Base-by-base conservation (phyloP, 2,888 invertebrate genomes). In the Liodrosophila aerea region DNA sequence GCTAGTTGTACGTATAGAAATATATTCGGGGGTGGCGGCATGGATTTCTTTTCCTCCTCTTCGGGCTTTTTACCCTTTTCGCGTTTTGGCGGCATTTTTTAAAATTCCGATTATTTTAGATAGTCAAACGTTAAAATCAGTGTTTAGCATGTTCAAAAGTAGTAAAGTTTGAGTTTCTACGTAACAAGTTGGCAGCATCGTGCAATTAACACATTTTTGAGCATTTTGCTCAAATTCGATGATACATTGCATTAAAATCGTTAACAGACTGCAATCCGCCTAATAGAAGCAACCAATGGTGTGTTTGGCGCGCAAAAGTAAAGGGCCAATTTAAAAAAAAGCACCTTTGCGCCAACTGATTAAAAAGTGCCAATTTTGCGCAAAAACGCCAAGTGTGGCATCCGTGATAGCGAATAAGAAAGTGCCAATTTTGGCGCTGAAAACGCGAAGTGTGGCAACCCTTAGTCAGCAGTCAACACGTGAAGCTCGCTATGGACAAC, bases 1-100 rank as follows among this genome's bases (percentile, higher is more conserved):
- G 74, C 70, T 29, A 86, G 67, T 22, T 86, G 85, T 1, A 87
- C 27, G 41, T 87, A 87, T 7, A 87, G 63, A 53, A 86, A 87
- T 11, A 87, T 64, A 22, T 85, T 87, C 0, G 83, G 83, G 12
- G 80, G 64, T 33, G 40, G 37, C 1, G 80, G 64, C 4, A 40
- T 54, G 1, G 0, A 3, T 1, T 0, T 1, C 0, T 12, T 11
- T 5, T 37, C 51, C 0, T 11, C 7, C 0, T 36, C 31, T 9
- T 30, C 5, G 5, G 1, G 2, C 0, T 29, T 15, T 5, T 7
- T 22, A n/a, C 11, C 1, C 41, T 15, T 59, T 30, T 4, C 31
- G 12, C 44, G 52, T 13, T 62, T 56, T 13, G 58, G 36, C 27
- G 74, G 36, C 76, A 76, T 76, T 52, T 49, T 18, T 7, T 5